These are phyloP conservation scores for Zaprionus capensis DNA, from an alignment of 1,140 invertebrate species.

Conservation along the genomic window DNA sequence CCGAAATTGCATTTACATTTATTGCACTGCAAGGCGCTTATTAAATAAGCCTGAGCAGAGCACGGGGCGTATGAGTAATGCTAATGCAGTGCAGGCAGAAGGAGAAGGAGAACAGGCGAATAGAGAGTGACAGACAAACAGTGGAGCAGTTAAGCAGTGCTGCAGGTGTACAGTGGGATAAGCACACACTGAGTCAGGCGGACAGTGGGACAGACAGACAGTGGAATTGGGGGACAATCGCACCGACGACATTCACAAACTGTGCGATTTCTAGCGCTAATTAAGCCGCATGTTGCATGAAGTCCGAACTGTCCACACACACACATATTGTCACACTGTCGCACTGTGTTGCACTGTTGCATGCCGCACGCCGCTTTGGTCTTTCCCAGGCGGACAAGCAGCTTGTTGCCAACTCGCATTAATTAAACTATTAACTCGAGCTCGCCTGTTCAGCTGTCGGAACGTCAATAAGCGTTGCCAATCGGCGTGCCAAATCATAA, in stretches of 20 bases:
- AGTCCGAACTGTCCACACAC: not conserved
- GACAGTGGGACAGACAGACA: not conserved
- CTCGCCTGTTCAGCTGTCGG: constrained; percentile 38
- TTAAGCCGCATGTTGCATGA: constrained; percentile 66
- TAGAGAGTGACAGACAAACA: not conserved
- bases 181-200: not conserved
- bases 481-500: constrained; percentile 13
- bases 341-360: not conserved
- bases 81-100: constrained; percentile 23
- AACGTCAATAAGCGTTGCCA: constrained; percentile 44
- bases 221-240: not conserved
- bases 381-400: constrained; percentile 47
- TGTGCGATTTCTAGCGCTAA: constrained; percentile 49
- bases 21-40: constrained; percentile 46
- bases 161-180: not conserved
- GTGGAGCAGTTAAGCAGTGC: not conserved
- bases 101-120: not conserved
- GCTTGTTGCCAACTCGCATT: constrained; percentile 57
- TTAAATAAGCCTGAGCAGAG: constrained; percentile 39
- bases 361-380: not conserved
- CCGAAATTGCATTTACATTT: constrained; percentile 43
- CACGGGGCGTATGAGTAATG: constrained; percentile 61
- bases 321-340: not conserved
- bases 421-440: constrained; percentile 58
- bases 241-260: constrained; percentile 12